Conservation (phyloP, 2,888 invertebrate genomes). For the Crepidodera aurea region DNA sequence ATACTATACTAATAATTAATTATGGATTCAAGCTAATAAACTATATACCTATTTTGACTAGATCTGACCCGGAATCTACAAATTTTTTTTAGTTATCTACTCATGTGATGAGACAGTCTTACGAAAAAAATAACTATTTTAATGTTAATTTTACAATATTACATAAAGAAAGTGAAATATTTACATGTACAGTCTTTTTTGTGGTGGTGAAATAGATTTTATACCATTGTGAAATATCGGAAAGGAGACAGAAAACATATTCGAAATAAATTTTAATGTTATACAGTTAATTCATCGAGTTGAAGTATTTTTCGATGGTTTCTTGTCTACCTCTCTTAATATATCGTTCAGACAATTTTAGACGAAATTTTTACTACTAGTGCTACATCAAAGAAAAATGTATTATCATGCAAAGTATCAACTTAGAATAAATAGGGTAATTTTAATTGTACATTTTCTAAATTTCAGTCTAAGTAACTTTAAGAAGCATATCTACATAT, state of each 20-base stretch:
- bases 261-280: no score
- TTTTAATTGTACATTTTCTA: conserved; percentile 17
- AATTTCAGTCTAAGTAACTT: conserved; percentile 24
- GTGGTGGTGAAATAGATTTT: conserved; percentile 16
- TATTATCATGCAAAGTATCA: conserved; percentile 21
- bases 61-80: background rate
- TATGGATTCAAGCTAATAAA: no score
- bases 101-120: conserved; percentile 32
- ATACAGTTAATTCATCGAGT: no score
- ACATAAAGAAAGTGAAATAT: conserved; percentile 32
- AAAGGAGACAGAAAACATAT: background rate
- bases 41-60: background rate
- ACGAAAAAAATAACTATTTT: conserved; percentile 43
- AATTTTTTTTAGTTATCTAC: conserved; percentile 4
- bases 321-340: conserved; percentile 1
- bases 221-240: conserved; percentile 15
- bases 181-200: conserved; percentile 39
- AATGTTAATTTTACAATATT: conserved; percentile 44
- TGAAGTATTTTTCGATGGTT: conserved; percentile 1
- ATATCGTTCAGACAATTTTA: conserved; percentile 21
- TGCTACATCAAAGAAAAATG: conserved; percentile 28
- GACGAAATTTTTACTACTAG: conserved; percentile 17
- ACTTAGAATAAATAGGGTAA: conserved; percentile 9
- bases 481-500: conserved; percentile 27
- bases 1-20: no score